These are phyloP conservation scores for Homarus americanus DNA, from an alignment of 1,140 invertebrate species.

Conservation along the genomic window DNA sequence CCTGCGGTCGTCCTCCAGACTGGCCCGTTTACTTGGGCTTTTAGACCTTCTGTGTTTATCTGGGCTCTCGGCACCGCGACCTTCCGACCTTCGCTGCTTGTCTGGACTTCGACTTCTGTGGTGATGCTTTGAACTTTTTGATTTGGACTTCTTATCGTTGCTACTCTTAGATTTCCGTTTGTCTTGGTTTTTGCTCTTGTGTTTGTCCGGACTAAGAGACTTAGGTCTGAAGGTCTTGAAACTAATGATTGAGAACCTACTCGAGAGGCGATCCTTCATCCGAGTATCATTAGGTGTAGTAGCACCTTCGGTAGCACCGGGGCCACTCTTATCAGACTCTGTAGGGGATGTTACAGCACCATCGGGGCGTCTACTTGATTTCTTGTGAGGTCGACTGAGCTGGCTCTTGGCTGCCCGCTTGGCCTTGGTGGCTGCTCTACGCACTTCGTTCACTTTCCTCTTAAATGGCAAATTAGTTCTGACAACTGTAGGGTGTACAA, in stretches of 20 bases:
- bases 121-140: conserved; percentile 57
- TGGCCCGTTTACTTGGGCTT: conserved; percentile 66
- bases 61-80: conserved; percentile 45
- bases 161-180: conserved; percentile 72
- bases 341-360: conserved; percentile 67
- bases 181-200: conserved; percentile 70
- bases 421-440: conserved; percentile 74
- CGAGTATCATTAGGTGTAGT: conserved; percentile 21
- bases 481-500: conserved; percentile 74
- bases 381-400: conserved; percentile 69
- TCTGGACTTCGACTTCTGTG: conserved; percentile 72
- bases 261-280: conserved; percentile 70
- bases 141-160: conserved; percentile 64
- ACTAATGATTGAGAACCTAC: conserved; percentile 74
- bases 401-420: conserved; percentile 74
- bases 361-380: conserved; percentile 51
- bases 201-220: conserved; percentile 73
- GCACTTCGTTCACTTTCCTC: conserved; percentile 74
- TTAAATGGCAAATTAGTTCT: conserved; percentile 73
- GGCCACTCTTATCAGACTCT: conserved; percentile 69
- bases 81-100: conserved; percentile 64
- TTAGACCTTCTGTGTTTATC: conserved; percentile 61
- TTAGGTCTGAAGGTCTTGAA: conserved; percentile 74
- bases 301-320: conserved; percentile 31
- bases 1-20: conserved; percentile 70